phyloP scores from a whole-genome alignment of 2,797 vertebrate species.

The Protosalanx chinensis region DNA sequence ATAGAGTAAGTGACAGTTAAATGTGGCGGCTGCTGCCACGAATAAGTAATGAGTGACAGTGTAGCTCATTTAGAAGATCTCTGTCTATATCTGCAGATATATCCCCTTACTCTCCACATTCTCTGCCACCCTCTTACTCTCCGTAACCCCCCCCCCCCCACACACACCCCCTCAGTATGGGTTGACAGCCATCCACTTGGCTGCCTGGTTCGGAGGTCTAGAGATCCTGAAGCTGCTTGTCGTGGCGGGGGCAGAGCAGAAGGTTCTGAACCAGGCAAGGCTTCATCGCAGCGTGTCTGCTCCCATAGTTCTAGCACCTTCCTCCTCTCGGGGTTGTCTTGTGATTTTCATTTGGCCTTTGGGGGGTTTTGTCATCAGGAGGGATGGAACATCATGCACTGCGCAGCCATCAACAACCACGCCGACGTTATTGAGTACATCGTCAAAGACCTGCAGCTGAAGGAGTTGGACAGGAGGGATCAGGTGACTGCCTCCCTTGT shows the following conservation, averaged over 20 bases:
- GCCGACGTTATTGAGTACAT: constrained; percentile 82
- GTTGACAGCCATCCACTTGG: constrained; percentile 83
- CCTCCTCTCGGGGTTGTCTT: background rate
- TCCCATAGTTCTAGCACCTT: background rate
- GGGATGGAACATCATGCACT: constrained; percentile 85
- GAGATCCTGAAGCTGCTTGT: constrained; percentile 83
- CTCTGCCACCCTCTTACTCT: background rate
- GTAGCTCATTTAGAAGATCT: too few relatives aligned
- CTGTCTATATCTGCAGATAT: background rate
- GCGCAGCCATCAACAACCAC: constrained; percentile 85
- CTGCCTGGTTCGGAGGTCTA: constrained; percentile 88
- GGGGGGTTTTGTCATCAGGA: constrained; percentile 66
- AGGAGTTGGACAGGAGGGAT: constrained; percentile 81
- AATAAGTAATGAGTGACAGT: too few relatives aligned
- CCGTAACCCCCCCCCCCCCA: constrained; percentile 18
- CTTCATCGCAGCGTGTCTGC: background rate
- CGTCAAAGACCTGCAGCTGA: constrained; percentile 84
- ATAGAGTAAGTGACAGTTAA: too few relatives aligned
- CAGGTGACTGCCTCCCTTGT: constrained; percentile 57
- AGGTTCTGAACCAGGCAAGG: constrained; percentile 70
- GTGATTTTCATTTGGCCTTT: too few relatives aligned
- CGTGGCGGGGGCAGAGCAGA: constrained; percentile 84
- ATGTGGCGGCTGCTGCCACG: too few relatives aligned
- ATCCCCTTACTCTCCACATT: background rate
- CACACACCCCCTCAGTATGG: constrained; percentile 70